Base-by-base conservation (phyloP, 2,888 invertebrate genomes). In the Leptinotarsa haldemani region DNA sequence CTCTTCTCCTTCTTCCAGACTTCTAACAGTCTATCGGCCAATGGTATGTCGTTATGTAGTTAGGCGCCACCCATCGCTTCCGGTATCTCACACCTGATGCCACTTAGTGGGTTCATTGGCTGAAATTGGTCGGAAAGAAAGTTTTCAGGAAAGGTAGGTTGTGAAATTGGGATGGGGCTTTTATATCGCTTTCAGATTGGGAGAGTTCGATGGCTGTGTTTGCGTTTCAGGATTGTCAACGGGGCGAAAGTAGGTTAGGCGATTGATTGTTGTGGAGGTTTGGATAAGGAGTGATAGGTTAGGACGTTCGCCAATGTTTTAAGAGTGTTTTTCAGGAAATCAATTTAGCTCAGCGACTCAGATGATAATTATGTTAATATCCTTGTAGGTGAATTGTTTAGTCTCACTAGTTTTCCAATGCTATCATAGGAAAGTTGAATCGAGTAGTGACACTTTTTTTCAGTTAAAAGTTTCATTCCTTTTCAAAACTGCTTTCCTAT, bases 81-180 rank as follows among this genome's bases (percentile, higher is more conserved):
- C 81, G 81, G 80, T 82, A 80, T 85, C 84, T 84, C 84, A 83
- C 84, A 85, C 85, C 84, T 86, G 85, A 83, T 79, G 81, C 82
- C 81, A 78, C 81, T 74, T 74, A 66, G 74, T 73, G 58, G 76
- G 74, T 76, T 78, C 76, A 83, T 84, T 84, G 84, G 83, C 76
- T 66, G 70, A 67, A 67, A 68, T 52, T 50, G 46, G 52, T 70
- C 65, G 53, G 74, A 74, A 74, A 74, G 70, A 67, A 67, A 70
- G 74, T 74, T 74, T 73, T 74, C 74, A 70, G 70, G 61, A 66
- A 52, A 74, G 56, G 56, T 56, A 70, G 66, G 70, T 64, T 68
- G 48, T 66, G 66, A 74, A 73, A 74, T 73, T 73, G 66, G 66
- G 69, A 69, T 69, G 69, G 73, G 69, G 69, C 69, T 66, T 65